Conservation (phyloP, 2,888 invertebrate species). For the Rotaria magnacalcarata region DNA sequence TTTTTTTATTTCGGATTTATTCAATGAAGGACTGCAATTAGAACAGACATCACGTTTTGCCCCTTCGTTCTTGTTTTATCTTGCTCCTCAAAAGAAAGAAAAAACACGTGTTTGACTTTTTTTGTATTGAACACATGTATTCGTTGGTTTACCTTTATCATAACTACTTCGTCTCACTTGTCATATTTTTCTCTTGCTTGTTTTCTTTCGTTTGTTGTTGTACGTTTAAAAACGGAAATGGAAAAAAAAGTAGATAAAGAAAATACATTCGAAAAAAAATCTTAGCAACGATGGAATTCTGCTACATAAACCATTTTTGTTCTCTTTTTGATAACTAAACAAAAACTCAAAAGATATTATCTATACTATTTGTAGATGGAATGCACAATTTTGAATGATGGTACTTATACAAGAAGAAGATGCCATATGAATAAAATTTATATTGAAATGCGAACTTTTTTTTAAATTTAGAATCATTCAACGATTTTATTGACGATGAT, state of each 20-base stretch:
- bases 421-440: neutral
- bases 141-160: neutral
- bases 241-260: neutral
- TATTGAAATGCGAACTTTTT: neutral
- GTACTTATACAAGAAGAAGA: neutral
- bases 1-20: neutral
- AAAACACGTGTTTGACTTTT: neutral
- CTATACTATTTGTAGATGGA: slow-evolving; percentile 14
- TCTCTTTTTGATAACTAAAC: neutral
- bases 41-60: neutral
- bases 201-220: neutral
- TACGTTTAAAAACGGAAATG: neutral
- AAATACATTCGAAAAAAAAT: neutral
- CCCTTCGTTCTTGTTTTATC: neutral
- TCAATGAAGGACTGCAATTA: neutral
- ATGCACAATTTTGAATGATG: slow-evolving; percentile 8
- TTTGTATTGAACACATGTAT: neutral
- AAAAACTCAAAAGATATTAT: neutral
- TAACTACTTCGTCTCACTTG: neutral
- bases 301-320: neutral
- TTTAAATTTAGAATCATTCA: neutral
- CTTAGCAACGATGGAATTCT: neutral
- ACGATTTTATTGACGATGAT: slow-evolving; percentile 55
- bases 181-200: neutral
- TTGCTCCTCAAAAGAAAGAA: neutral